Evolutionary conservation across 2,797 vertebrate species (phyloP).

Genomic region (Columba guinea): DNA sequence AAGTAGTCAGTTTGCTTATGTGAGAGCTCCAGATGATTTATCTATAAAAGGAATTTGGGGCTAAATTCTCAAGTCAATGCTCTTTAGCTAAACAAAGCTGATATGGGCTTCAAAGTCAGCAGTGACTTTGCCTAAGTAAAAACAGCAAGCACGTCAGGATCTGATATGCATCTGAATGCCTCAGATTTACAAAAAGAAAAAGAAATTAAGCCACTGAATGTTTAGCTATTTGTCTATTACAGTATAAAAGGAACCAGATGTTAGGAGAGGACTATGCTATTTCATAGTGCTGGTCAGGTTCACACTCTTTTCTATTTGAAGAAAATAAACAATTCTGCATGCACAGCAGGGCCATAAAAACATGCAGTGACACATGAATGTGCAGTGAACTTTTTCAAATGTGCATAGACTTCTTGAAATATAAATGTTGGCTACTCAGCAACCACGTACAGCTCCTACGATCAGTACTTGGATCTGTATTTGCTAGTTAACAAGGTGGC

Average conservation of each 20-base stretch:
- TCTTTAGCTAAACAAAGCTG: constrained; percentile 59
- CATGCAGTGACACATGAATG: constrained; percentile 58
- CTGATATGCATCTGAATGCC: constrained; percentile 43
- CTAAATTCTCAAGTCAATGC: constrained; percentile 59
- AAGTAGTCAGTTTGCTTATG: constrained; percentile 18
- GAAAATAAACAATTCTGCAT: constrained; percentile 56
- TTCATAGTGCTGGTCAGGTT: constrained; percentile 10
- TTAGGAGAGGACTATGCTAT: not conserved
- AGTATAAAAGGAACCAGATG: constrained; percentile 45
- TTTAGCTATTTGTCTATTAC: constrained; percentile 50
- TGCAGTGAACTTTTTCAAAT: constrained; percentile 52
- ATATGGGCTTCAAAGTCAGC: constrained; percentile 50
- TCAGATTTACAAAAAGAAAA: constrained; percentile 42
- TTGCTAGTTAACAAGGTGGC: not conserved
- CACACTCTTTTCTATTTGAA: constrained; percentile 9
- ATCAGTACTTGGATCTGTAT: not conserved
- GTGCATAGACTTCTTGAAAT: not conserved
- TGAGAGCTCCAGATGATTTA: constrained; percentile 57
- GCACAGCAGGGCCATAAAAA: constrained; percentile 58
- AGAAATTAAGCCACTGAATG: constrained; percentile 54
- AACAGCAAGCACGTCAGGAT: constrained; percentile 46
- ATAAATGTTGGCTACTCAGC: constrained; percentile 28
- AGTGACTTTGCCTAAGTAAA: constrained; percentile 58
- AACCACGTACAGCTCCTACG: not conserved
- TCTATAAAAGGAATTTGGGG: constrained; percentile 45